Percentiles rank a stretch among this genome's conserved stretches.
These are phyloP conservation scores for Beaufortia kweichowensis DNA, from an alignment of 2,113 vertebrate species.

Conservation along the genomic window DNA sequence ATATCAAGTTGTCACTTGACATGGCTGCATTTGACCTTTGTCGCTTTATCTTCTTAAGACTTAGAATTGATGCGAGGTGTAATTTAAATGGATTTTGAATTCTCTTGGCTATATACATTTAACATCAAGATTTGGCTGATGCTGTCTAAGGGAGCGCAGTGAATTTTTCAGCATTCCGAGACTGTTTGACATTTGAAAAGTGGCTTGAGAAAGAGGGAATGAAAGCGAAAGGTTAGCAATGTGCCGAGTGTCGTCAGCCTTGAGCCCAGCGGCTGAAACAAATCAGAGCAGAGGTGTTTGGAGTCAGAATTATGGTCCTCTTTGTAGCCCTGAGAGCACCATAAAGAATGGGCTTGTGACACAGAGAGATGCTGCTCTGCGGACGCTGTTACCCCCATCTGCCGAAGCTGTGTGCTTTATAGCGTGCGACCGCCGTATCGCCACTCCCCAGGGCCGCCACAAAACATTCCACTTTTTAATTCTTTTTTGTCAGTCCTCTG, in stretches of 20 bases:
- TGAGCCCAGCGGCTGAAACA: slow-evolving; percentile 40
- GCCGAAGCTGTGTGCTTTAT: slow-evolving; percentile 37
- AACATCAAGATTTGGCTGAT: not conserved
- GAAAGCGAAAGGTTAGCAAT: slow-evolving; percentile 31
- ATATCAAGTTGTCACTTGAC: too few relatives aligned
- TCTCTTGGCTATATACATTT: not conserved
- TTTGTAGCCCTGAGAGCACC: slow-evolving; percentile 41
- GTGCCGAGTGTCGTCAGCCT: slow-evolving; percentile 27
- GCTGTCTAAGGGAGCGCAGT: not conserved
- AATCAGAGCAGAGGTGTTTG: slow-evolving; percentile 41
- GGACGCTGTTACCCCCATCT: slow-evolving; percentile 16
- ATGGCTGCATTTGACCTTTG: too few relatives aligned
- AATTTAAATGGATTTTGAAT: not conserved
- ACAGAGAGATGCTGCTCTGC: slow-evolving; percentile 36
- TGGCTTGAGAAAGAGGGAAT: slow-evolving; percentile 28
- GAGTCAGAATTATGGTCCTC: slow-evolving; percentile 38
- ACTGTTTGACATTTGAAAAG: slow-evolving; percentile 40
- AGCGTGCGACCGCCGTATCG: slow-evolving; percentile 18
- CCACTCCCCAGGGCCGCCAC: slow-evolving; percentile 22
- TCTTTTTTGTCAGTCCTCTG: not conserved
- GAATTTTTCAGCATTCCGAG: slow-evolving; percentile 11
- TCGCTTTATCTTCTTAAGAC: too few relatives aligned
- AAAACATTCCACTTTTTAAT: slow-evolving; percentile 36
- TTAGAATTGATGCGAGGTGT: too few relatives aligned
- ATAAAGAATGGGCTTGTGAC: slow-evolving; percentile 44